Base-by-base conservation (phyloP, 2,113 vertebrate genomes). In the Taxidea taxus region DNA sequence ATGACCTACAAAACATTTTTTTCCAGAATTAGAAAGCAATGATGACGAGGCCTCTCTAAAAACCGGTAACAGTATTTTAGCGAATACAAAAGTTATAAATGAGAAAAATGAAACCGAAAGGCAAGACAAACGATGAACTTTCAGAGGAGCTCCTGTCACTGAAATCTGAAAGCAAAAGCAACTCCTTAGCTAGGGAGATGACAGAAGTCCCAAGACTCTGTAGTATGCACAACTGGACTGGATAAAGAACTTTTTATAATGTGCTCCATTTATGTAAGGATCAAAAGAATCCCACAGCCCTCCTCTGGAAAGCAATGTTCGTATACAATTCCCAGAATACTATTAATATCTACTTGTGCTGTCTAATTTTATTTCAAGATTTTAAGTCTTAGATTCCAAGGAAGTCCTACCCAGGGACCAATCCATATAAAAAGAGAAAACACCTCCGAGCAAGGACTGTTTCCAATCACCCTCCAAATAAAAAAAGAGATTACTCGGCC, bases 41-140 rank as follows among this genome's bases (percentile, higher is more conserved):
- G n/a, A 39, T 13, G 3, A 80, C 54, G 58, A 66, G 8, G 4
- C 10, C 4, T 31, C 49, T 25, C 58, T 66, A 34, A 56, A 56
- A 34, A 85, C 42, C 11, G 29, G 47, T 54, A 51, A 37, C 8
- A 12, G 75, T 15, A 25, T 94, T 54, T 86, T 44, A 47, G 66
- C 44, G 37, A 62, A 51, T 21, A 12, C 39, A 70, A 88, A 88
- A 83, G 16, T 56, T 51, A 11, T 2, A 87, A 77, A 83, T 23
- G 54, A 64, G 49, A 44, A 96, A 97, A 94, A 86, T 31, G 74
- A 96, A 97, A 90, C 60, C 37, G n/a, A 94, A 90, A 92, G 44
- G 42, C 15, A 37, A 80, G 34, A 39, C 25, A 56, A 64, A 54
- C 29, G 39, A 91, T 21, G 21, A 68, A 11, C 25, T 16, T 14